Evolutionary conservation across 2,113 vertebrate species (phyloP).

Genomic region (Climacteris rufus): DNA sequence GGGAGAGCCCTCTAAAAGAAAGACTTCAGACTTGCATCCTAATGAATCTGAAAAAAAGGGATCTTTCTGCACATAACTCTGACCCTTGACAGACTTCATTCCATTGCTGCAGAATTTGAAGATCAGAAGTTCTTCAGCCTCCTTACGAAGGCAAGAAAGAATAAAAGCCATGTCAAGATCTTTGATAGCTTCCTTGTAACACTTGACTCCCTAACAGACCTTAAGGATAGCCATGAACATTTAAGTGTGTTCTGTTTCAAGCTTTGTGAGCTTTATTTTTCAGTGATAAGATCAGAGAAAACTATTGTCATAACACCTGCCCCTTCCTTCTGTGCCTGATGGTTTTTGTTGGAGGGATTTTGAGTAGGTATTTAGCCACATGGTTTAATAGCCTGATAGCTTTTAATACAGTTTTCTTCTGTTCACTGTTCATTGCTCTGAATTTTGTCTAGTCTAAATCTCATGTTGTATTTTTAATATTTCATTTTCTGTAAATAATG

Average conservation of each 20-base stretch:
- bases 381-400: not conserved
- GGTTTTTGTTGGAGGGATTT: not conserved
- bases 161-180: constrained; percentile 35
- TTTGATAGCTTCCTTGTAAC: not conserved
- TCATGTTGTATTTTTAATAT: constrained; percentile 24
- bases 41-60: not conserved
- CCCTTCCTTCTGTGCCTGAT: not conserved
- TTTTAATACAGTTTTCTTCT: not conserved
- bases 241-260: not conserved
- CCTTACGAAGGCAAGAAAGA: not conserved
- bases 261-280: not conserved
- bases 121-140: not conserved
- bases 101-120: constrained; percentile 14
- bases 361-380: not conserved
- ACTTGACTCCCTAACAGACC: not conserved
- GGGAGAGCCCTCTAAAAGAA: not conserved
- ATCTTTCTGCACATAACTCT: not conserved
- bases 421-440: not conserved
- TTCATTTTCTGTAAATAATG: constrained; percentile 57
- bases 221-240: not conserved
- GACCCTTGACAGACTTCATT: constrained; percentile 5
- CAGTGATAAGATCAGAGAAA: not conserved
- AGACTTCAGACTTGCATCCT: not conserved
- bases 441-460: not conserved
- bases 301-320: not conserved